Percentiles rank a stretch among this genome's conserved stretches.
Conservation (phyloP, 2,797 vertebrate genomes). For the Eutrigla gurnardus region DNA sequence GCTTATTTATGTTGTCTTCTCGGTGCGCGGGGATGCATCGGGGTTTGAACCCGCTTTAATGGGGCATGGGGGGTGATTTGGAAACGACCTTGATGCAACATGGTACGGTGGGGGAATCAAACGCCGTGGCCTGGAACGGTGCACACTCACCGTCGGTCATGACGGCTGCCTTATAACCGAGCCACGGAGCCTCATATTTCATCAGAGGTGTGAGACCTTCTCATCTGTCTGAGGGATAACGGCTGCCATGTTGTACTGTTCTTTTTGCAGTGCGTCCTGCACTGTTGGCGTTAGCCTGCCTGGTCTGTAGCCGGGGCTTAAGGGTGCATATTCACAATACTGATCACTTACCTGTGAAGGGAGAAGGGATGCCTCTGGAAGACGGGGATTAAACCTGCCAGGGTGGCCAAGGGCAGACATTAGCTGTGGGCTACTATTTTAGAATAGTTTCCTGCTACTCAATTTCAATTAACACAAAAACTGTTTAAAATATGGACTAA, state of each 20-base stretch:
- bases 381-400: neutral
- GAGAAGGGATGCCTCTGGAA: neutral
- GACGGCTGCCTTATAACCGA: constrained; percentile 45
- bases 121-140: constrained; percentile 61
- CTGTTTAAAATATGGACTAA: neutral
- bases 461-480: neutral
- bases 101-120: constrained; percentile 46
- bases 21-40: constrained; percentile 38
- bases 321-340: constrained; percentile 9
- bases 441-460: neutral
- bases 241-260: too few relatives aligned
- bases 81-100: constrained; percentile 72
- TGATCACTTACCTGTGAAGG: constrained; percentile 6
- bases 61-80: constrained; percentile 51
- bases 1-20: constrained; percentile 72
- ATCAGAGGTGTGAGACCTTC: neutral
- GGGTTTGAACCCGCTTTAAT: constrained; percentile 69
- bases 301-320: too few relatives aligned
- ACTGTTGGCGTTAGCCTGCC: neutral
- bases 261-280: neutral
- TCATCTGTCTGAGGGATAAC: constrained; percentile 48
- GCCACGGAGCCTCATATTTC: constrained; percentile 9
- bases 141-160: constrained; percentile 51
- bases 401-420: neutral
- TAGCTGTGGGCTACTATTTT: neutral